A percentile compares a stretch with the other conserved stretches of the same genome.
Conservation (phyloP, 1,140 invertebrate species). For the Cyrtorhinus lividipennis region DNA sequence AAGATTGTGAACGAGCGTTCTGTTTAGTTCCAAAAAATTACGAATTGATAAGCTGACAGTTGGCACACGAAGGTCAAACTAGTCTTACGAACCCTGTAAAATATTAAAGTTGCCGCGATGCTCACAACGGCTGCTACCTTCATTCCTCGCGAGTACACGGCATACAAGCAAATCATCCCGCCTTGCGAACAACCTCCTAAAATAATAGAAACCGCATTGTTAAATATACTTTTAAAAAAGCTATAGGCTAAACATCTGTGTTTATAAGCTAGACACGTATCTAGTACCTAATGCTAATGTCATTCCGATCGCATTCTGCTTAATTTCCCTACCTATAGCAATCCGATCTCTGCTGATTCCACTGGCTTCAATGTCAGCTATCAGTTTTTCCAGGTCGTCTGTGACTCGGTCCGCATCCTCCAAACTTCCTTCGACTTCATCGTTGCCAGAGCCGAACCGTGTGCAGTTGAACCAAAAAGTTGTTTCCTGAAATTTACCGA, state of each 20-base stretch:
- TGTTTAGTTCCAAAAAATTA: no score
- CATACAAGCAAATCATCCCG: background rate
- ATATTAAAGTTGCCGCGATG: no score
- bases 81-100: no score
- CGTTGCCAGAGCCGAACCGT: background rate
- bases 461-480: background rate
- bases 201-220: background rate
- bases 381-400: background rate
- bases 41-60: no score
- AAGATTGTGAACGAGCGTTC: no score
- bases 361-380: background rate
- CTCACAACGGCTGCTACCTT: background rate
- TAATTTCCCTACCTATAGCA: background rate
- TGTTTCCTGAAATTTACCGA: background rate
- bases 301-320: no score
- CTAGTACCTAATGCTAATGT: no score
- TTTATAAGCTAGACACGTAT: no score
- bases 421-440: background rate
- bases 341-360: background rate
- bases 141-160: background rate
- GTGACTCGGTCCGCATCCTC: background rate
- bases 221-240: no score
- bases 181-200: background rate
- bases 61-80: no score
- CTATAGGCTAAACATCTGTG: no score